phyloP scores from a whole-genome alignment of 2,888 invertebrate genomes.

The Amiota communis region DNA sequence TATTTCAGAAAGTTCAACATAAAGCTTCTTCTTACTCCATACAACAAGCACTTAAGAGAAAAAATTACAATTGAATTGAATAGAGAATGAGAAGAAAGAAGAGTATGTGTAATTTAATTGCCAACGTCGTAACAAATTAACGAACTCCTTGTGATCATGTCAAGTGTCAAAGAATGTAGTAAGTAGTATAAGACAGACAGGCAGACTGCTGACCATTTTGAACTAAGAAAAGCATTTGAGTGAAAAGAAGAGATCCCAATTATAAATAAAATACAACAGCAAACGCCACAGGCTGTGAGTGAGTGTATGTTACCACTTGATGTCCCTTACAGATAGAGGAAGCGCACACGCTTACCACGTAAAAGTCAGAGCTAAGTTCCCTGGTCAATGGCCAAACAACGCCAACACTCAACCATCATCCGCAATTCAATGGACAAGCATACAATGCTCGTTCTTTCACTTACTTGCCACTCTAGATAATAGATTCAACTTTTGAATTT shows the following conservation, averaged over 20 bases:
- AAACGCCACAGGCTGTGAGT: background rate
- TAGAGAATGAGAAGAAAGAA: no score
- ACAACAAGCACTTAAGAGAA: slow-evolving; percentile 8
- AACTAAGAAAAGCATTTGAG: background rate
- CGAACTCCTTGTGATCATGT: background rate
- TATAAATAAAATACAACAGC: background rate
- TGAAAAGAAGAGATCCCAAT: no score
- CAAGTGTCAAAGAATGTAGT: slow-evolving; percentile 18
- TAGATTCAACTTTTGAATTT: slow-evolving; percentile 25
- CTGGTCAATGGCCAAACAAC: no score
- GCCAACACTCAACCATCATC: no score
- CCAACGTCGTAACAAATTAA: slow-evolving; percentile 1
- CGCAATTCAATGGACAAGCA: no score
- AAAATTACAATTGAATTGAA: slow-evolving; percentile 1
- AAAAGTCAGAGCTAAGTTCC: background rate
- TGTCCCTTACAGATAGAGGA: slow-evolving; percentile 10
- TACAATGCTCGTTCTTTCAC: no score
- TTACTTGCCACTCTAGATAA: slow-evolving; percentile 1
- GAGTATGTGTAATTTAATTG: background rate
- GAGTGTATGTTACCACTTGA: slow-evolving; percentile 8
- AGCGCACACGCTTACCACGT: background rate
- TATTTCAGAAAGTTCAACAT: background rate
- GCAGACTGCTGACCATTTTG: background rate
- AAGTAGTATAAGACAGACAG: background rate
- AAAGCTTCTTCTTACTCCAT: slow-evolving; percentile 7